Evolutionary conservation across 2,888 invertebrate genomes (phyloP).

Genomic region (Amiota minor): DNA sequence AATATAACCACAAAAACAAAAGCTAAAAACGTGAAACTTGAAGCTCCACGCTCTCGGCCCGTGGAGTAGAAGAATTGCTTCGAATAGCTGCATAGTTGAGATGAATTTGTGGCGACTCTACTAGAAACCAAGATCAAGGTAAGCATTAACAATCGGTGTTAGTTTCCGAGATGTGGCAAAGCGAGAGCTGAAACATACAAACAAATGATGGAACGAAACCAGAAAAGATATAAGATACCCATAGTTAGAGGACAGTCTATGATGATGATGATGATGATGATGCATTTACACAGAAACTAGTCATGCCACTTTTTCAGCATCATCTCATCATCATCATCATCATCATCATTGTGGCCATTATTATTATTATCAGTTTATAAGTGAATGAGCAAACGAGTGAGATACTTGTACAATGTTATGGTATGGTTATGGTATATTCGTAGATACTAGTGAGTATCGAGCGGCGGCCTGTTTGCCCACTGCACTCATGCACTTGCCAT

Average conservation of each 20-base stretch:
- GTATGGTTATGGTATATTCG: neutral
- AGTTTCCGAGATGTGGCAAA: neutral
- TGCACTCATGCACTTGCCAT: slow-evolving; percentile 54
- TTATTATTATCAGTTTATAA: neutral
- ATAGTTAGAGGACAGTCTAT: no score
- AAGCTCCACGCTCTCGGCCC: neutral
- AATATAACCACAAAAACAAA: slow-evolving; percentile 12
- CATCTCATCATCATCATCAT: no score
- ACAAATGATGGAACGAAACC: no score
- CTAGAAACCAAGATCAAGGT: slow-evolving; percentile 24
- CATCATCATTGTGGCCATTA: no score
- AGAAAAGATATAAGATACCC: no score
- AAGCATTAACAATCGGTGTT: slow-evolving; percentile 3
- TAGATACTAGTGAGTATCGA: neutral
- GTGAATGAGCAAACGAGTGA: neutral
- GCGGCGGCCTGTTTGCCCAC: slow-evolving; percentile 52
- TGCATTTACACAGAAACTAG: no score
- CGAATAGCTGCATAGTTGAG: neutral
- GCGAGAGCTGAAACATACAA: no score
- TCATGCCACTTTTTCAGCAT: no score
- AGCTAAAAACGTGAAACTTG: slow-evolving; percentile 13
- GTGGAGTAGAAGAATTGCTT: neutral
- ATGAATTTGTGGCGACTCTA: neutral
- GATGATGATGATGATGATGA: no score
- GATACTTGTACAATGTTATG: neutral